phyloP scores from a whole-genome alignment of 2,797 vertebrate genomes.

The Fundulus diaphanus region DNA sequence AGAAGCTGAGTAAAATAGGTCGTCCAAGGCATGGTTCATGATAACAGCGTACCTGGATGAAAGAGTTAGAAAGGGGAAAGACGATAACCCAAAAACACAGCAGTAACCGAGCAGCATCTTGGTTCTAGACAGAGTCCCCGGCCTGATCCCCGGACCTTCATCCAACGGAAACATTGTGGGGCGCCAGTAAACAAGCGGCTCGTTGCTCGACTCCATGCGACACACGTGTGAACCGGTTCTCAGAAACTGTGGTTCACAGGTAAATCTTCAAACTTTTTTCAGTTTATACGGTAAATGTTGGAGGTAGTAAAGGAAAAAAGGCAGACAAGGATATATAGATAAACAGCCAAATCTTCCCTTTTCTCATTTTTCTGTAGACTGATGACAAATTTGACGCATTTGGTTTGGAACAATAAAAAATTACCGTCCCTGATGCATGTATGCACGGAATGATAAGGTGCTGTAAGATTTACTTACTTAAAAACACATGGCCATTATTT shows the following conservation, averaged over 20 bases:
- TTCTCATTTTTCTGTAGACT: not conserved
- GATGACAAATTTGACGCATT: not conserved
- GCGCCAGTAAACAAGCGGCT: not conserved
- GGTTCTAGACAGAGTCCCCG: not conserved
- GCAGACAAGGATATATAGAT: no score
- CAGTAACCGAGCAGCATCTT: not conserved
- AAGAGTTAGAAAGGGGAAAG: not conserved
- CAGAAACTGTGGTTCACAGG: not conserved
- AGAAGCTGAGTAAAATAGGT: not conserved
- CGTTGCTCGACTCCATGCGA: not conserved
- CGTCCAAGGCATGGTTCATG: not conserved
- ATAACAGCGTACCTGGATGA: not conserved
- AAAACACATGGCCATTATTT: not conserved
- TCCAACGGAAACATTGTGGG: no score
- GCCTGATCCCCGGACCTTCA: no score
- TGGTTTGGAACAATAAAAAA: not conserved
- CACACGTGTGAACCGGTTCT: not conserved
- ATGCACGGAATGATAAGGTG: not conserved
- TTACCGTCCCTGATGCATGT: not conserved
- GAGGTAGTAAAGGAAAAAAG: no score
- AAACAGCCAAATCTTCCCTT: not conserved
- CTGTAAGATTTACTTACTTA: not conserved
- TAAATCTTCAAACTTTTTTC: no score
- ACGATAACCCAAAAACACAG: not conserved
- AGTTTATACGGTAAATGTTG: no score